These are phyloP conservation scores for Hippolais icterina DNA, from an alignment of 2,113 vertebrate genomes.

Conservation along the genomic window DNA sequence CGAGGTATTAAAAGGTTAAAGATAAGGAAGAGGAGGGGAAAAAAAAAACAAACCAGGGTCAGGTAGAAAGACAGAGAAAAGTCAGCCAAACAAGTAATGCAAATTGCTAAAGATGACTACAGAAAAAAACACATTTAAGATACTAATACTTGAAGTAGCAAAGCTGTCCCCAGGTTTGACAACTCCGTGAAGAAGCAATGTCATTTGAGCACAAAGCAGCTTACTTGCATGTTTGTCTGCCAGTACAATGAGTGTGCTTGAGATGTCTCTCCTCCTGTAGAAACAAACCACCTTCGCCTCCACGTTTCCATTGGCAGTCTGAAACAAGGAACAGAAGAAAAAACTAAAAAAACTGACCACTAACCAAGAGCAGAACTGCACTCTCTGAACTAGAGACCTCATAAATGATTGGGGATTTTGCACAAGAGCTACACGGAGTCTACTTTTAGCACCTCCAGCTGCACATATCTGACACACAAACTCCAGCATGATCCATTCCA, in stretches of 20 bases:
- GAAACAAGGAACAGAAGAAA: slow-evolving; percentile 66
- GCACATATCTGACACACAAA: background rate
- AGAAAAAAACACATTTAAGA: background rate
- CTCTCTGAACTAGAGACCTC: background rate
- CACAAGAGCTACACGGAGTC: background rate
- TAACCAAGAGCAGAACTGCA: background rate
- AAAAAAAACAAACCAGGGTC: background rate
- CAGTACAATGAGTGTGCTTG: slow-evolving; percentile 92
- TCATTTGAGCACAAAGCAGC: slow-evolving; percentile 43
- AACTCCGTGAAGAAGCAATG: background rate
- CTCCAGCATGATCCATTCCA: background rate
- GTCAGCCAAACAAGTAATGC: background rate
- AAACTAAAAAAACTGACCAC: background rate
- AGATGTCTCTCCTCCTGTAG: slow-evolving; percentile 95
- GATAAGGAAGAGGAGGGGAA: background rate
- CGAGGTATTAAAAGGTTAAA: background rate
- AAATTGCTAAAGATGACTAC: background rate
- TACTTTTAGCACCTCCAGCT: background rate
- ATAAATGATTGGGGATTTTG: background rate
- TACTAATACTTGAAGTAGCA: background rate
- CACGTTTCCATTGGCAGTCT: slow-evolving; percentile 98
- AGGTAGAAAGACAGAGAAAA: background rate
- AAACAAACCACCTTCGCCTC: slow-evolving; percentile 99
- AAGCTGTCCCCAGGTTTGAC: background rate
- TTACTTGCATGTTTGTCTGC: slow-evolving; percentile 98